A percentile compares a stretch with the other conserved stretches of the same genome.
phyloP scores from a whole-genome alignment of 2,113 vertebrate genomes.

The Thoracochromis brauschi region DNA sequence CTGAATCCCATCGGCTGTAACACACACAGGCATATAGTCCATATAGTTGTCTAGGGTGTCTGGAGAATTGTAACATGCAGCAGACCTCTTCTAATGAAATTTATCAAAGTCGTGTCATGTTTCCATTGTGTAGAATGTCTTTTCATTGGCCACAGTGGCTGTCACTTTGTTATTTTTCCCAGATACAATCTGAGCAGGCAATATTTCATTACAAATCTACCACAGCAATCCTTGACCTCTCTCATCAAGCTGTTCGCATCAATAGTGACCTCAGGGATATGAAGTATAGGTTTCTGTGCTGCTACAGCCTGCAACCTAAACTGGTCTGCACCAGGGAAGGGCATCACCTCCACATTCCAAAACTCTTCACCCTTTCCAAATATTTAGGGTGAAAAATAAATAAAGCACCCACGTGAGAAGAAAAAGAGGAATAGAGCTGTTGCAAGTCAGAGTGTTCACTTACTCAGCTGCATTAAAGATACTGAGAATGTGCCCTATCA shows the following conservation, averaged over 20 bases:
- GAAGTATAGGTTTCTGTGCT: not conserved
- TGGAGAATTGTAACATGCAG: not conserved
- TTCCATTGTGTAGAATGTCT: not conserved
- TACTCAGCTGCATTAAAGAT: not conserved
- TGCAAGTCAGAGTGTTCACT: not conserved
- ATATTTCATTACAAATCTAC: slow-evolving; percentile 13
- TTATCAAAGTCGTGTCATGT: not conserved
- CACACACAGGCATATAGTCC: not conserved
- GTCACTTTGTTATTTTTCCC: not conserved
- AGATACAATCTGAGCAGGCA: not conserved
- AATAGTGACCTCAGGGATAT: not conserved
- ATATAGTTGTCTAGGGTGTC: not conserved
- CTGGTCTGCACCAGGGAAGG: not conserved
- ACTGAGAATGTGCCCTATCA: not conserved
- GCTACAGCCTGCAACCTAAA: not conserved
- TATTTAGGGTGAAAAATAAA: not conserved
- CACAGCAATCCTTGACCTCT: slow-evolving; percentile 9
- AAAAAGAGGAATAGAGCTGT: not conserved
- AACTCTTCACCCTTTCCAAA: slow-evolving; percentile 25
- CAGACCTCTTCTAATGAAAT: not conserved
- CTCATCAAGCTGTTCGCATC: not conserved
- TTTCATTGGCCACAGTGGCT: not conserved
- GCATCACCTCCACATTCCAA: not conserved
- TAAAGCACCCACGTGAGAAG: not conserved
- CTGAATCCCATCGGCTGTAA: not conserved